Base-by-base conservation (phyloP, 2,797 vertebrate genomes). In the Notolepis coatsorum region DNA sequence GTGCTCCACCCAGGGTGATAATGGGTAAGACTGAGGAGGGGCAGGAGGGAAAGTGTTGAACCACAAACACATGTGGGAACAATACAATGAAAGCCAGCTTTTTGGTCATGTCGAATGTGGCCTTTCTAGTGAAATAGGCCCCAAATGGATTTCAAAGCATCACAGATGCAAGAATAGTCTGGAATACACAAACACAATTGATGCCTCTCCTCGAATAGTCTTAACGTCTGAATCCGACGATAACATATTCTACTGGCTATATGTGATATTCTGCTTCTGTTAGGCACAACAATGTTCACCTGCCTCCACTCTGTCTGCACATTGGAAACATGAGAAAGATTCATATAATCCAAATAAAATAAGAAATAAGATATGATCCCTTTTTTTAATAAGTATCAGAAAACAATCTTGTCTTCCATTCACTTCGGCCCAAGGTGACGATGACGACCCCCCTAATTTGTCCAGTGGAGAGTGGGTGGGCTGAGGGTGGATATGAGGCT, bases 261-360 rank as follows among this genome's bases (percentile, higher is more conserved):
- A 53, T 31, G 47, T 9, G 33, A 62, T 51, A 50, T 70, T 73
- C 54, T 61, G 63, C 45, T 67, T 65, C 23, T 61, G 37, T 67
- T 71, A 88, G 88, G 88, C 87, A 91, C 87, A 81, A 74, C 84
- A 73, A 76, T 52, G 41, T 71, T 82, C 72, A 56, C 67, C 74
- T n/a, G n/a, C n/a, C n/a, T n/a, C n/a, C 23, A 31, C 20, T 75
- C 54, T 31, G 51, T 69, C 68, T 47, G 76, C n/a, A 66, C 61
- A 46, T 71, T 45, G 43, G 68, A 62, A 59, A 69, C 61, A 48
- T 24, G 45, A 72, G 71, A 55, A 61, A 63, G 65, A 64, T 21
- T 41, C 9, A 45, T 76, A 73, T 76, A 73, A 20, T 62, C 71
- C 51, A 59, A 66, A 43, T 8, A 39, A 82, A 52, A 55, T 33